Evolutionary conservation across 2,888 invertebrate species (phyloP).

Genomic region (Ormyrus nitidulus): DNA sequence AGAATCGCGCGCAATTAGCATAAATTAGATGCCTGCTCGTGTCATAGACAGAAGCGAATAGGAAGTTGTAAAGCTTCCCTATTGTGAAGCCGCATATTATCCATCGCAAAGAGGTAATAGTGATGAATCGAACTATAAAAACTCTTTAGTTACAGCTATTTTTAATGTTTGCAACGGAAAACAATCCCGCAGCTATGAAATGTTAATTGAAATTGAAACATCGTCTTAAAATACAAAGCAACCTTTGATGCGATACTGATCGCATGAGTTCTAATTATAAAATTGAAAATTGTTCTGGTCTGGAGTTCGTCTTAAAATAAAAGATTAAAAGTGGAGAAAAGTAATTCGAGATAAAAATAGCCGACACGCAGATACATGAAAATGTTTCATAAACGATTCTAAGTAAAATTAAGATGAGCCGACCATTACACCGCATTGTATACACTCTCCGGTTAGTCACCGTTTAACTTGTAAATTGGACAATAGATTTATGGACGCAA

Average conservation of each 20-base stretch:
- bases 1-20: slow-evolving; percentile 66
- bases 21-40: slow-evolving; percentile 63
- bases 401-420: slow-evolving; percentile 24
- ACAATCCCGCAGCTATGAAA: too few species aligned
- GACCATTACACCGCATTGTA: slow-evolving; percentile 7
- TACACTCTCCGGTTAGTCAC: slow-evolving; percentile 61
- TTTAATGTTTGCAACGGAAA: too few species aligned
- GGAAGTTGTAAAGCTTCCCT: slow-evolving; percentile 57
- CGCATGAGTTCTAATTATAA: too few species aligned
- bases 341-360: slow-evolving; percentile 13
- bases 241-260: too few species aligned
- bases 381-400: slow-evolving; percentile 40
- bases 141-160: not conserved
- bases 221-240: too few species aligned
- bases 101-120: slow-evolving; percentile 28
- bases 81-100: slow-evolving; percentile 39
- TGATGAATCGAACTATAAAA: slow-evolving; percentile 14
- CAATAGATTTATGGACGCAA: slow-evolving; percentile 49
- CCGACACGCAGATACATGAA: not conserved
- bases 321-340: too few species aligned
- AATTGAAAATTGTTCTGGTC: too few species aligned
- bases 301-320: too few species aligned
- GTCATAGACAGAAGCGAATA: slow-evolving; percentile 31
- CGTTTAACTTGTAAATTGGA: slow-evolving; percentile 58
- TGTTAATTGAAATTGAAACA: too few species aligned